phyloP scores from a whole-genome alignment of 1,140 invertebrate species.

The Lordiphosa clarofinis region DNA sequence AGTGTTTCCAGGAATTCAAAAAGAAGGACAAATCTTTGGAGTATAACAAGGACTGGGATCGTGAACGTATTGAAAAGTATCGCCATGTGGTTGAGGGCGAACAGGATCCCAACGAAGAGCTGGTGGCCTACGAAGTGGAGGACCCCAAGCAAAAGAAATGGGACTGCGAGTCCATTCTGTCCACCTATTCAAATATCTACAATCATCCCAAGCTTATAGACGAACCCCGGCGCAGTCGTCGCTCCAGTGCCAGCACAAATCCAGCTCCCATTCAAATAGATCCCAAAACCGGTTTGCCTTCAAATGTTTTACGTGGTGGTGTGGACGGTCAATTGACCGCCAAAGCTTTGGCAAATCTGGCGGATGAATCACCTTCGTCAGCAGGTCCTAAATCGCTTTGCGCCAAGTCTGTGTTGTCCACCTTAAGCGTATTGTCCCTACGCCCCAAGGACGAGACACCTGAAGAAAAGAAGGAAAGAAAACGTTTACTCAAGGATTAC shows the following conservation, averaged over 20 bases:
- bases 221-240: conserved; percentile 84
- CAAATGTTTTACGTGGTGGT: conserved; percentile 83
- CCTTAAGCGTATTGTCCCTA: conserved; percentile 85
- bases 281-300: conserved; percentile 87
- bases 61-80: conserved; percentile 83
- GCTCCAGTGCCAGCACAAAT: conserved; percentile 74
- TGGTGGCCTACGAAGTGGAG: conserved; percentile 83
- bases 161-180: conserved; percentile 96
- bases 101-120: conserved; percentile 81
- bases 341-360: conserved; percentile 85
- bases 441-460: conserved; percentile 90
- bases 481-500: conserved; percentile 90
- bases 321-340: conserved; percentile 84
- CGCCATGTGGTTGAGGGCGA: conserved; percentile 82
- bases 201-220: conserved; percentile 94
- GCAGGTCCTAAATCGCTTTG: conserved; percentile 81
- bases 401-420: conserved; percentile 85
- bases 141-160: conserved; percentile 85
- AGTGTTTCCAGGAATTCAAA: conserved; percentile 84
- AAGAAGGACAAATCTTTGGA: conserved; percentile 82
- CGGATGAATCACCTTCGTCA: conserved; percentile 80
- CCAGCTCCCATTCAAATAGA: conserved; percentile 85
- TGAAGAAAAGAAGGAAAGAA: conserved; percentile 90
- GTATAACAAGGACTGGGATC: conserved; percentile 84
- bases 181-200: conserved; percentile 93